phyloP scores from a whole-genome alignment of 2,797 vertebrate genomes.

The Eurystomus glaucurus region DNA sequence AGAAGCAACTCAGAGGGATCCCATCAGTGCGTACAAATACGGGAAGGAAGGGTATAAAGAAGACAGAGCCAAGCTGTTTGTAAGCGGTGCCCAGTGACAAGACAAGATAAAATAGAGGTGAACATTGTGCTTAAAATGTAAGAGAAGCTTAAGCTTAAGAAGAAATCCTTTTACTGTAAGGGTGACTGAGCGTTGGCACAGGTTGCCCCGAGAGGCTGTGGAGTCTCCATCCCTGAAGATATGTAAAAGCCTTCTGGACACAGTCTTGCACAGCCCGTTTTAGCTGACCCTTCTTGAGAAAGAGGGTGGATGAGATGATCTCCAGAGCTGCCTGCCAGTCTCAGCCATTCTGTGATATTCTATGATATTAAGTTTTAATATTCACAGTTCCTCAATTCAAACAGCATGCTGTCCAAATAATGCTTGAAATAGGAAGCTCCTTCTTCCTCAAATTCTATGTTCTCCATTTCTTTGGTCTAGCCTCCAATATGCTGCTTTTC shows the following conservation, averaged over 20 bases:
- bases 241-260: not conserved
- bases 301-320: accelerated
- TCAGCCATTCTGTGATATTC: not conserved
- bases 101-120: not conserved
- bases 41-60: not conserved
- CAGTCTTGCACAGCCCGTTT: not conserved
- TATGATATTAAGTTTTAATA: not conserved
- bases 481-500: not conserved
- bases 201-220: not conserved
- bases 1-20: not conserved
- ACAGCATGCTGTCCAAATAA: not conserved
- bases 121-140: not conserved
- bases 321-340: not conserved
- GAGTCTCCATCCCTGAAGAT: not conserved
- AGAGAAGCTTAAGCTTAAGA: not conserved
- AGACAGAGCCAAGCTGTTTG: not conserved
- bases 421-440: not conserved
- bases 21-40: not conserved
- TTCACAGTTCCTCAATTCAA: not conserved
- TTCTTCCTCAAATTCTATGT: not conserved
- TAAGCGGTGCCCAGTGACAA: not conserved
- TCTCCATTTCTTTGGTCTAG: not conserved
- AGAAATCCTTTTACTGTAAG: not conserved
- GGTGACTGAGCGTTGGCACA: not conserved
- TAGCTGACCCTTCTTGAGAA: accelerated